A percentile compares a stretch with the other conserved stretches of the same genome.
Evolutionary conservation across 2,797 vertebrate species (phyloP).

Genomic region (Poecilia velifera): DNA sequence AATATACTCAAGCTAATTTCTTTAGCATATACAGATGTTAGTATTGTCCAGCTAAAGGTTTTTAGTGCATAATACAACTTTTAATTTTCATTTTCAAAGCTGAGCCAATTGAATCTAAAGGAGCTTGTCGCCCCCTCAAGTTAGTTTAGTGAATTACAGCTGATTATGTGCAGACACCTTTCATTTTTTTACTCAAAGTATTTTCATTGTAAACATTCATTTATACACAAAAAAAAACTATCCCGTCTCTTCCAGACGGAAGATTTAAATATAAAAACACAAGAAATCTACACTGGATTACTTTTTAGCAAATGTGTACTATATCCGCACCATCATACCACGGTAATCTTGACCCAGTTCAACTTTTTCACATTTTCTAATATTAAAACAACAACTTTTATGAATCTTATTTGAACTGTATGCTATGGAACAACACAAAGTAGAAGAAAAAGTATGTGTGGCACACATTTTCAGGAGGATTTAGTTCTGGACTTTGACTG

Average conservation of each 20-base stretch:
- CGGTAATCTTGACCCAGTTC: not conserved
- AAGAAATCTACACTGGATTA: not conserved
- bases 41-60: not conserved
- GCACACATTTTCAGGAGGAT: not conserved
- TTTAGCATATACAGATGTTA: slow-evolving; percentile 41
- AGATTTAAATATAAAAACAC: not conserved
- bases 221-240: not conserved
- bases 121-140: slow-evolving; percentile 78
- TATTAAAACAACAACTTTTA: not conserved
- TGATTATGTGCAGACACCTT: slow-evolving; percentile 1
- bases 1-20: slow-evolving; percentile 43
- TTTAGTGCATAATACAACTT: slow-evolving; percentile 25
- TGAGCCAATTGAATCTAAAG: slow-evolving; percentile 40
- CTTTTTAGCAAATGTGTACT: not conserved
- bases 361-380: not conserved
- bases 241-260: not conserved
- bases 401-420: not conserved
- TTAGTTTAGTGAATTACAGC: slow-evolving; percentile 62
- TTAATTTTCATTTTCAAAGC: slow-evolving; percentile 26
- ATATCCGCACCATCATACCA: not conserved
- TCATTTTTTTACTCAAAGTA: not conserved
- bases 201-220: not conserved
- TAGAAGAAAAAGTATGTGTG: not conserved
- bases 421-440: not conserved
- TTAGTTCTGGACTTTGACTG: not conserved